Conservation (phyloP, 92 coral and sea anemone genomes). For the Palythoa heliodiscus region DNA sequence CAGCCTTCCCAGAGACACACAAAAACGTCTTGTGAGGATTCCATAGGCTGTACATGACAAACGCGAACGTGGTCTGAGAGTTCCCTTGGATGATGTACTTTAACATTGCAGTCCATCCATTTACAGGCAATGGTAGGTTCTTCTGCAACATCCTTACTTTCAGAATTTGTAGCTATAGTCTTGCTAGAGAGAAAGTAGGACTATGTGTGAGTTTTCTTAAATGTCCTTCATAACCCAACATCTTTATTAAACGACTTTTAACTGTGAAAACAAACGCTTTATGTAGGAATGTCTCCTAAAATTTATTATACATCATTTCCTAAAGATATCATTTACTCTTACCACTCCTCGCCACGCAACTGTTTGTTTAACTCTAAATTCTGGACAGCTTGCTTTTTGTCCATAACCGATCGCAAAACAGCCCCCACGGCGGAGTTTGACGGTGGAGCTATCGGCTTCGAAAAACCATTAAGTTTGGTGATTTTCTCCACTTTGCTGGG, state of each 20-base stretch:
- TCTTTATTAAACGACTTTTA: neutral
- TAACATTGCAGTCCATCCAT: conserved; percentile 72
- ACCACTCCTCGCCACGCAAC: conserved; percentile 31
- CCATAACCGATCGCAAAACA: conserved; percentile 60
- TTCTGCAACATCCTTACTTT: conserved; percentile 2
- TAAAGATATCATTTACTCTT: conserved; percentile 35
- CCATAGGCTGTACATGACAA: conserved; percentile 93
- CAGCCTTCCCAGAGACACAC: conserved; percentile 98
- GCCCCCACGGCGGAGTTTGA: conserved; percentile 47
- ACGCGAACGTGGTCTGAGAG: conserved; percentile 89
- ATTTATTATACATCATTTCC: neutral
- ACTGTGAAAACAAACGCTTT: no score
- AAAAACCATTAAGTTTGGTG: conserved; percentile 53
- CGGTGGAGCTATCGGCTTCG: conserved; percentile 41
- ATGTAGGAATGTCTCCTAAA: neutral
- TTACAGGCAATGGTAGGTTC: conserved; percentile 58
- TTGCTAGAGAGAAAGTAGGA: conserved; percentile 25
- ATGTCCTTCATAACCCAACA: neutral
- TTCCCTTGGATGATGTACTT: conserved; percentile 47
- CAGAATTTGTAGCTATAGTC: conserved; percentile 37
- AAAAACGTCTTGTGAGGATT: conserved; percentile 75
- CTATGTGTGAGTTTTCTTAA: neutral
- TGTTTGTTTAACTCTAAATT: conserved; percentile 28
- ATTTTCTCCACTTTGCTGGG: neutral
- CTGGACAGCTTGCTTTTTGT: conserved; percentile 55